Evolutionary conservation across 2,888 invertebrate genomes (phyloP), one percentile per base, ranked within the genome.

Genomic region (Chaetogeoica ovagalla): DNA sequence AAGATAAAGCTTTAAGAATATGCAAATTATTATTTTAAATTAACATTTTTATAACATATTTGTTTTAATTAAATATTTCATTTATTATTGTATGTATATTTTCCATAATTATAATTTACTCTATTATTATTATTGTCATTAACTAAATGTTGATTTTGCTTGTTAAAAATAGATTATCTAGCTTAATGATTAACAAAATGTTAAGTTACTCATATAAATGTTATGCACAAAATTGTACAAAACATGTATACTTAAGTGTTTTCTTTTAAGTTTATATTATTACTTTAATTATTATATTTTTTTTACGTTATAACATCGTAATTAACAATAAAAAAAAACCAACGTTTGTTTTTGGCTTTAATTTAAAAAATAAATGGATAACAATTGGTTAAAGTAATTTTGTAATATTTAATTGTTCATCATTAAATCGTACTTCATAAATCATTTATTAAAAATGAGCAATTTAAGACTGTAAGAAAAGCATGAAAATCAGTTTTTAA

Each of bases 181-280:
- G n/a, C 43, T 0, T 30, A 48, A 57, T 75, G 43, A 75, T 66
- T 59, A 66, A 75, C 57, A 75, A 65, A 21, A 43, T 75, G 57
- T 75, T 66, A 59, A 75, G 30, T 39, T 66, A 68, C 65, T 65
- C 55, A 13, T 57, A 65, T 57, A 23, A 59, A 48, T 75, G 75
- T 75, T 68, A 68, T 68, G 75, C 75, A 75, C 75, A 75, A 75
- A 71, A 68, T 59, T 75, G 75, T 75, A 68, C 43, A 75, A 75
- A 75, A 63, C 48, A 66, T 75, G 7, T 75, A 68, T 75, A 48
- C 57, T n/a, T 75, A 75, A 66, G 43, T 75, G 66, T 59, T 75
- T 75, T 75, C 57, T 68, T 75, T 75, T 75, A 75, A 66, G 75
- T 75, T 75, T 75, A 59, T 68, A 75, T 68, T 75, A 68, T 66